phyloP scores from a whole-genome alignment of 2,888 invertebrate genomes.

The Byasa hedistus region DNA sequence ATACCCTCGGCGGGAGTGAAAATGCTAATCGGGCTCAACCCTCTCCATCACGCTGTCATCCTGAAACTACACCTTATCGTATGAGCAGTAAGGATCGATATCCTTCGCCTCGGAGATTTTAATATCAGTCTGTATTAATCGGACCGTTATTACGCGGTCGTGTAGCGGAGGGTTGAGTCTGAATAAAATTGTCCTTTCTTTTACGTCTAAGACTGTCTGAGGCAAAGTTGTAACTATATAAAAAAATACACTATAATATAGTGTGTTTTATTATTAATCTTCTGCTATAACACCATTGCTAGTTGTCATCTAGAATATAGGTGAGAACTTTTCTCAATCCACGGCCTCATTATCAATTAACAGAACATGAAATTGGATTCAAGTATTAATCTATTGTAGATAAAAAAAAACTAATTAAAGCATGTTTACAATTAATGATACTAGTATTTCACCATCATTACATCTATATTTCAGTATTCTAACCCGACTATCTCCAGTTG shows the following conservation, averaged over 20 bases:
- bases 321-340: too few relatives aligned
- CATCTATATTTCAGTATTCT: too few relatives aligned
- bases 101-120: conserved; percentile 3
- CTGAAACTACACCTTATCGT: conserved; percentile 8
- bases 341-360: too few relatives aligned
- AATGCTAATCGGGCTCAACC: conserved; percentile 28
- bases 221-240: neutral
- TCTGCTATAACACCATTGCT: too few relatives aligned
- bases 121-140: conserved; percentile 26
- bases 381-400: too few relatives aligned
- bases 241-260: too few relatives aligned
- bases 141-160: conserved; percentile 17
- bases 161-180: conserved; percentile 6
- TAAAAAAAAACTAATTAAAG: too few relatives aligned
- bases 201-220: neutral
- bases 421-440: too few relatives aligned
- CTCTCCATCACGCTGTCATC: conserved; percentile 8
- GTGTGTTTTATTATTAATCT: neutral
- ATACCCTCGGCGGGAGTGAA: conserved; percentile 21
- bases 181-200: conserved; percentile 19
- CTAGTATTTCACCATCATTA: too few relatives aligned
- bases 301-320: too few relatives aligned
- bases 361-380: too few relatives aligned
- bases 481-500: too few relatives aligned
- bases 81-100: conserved; percentile 9